Conservation (phyloP, 2,797 vertebrate genomes). For the Rallus crepitans region DNA sequence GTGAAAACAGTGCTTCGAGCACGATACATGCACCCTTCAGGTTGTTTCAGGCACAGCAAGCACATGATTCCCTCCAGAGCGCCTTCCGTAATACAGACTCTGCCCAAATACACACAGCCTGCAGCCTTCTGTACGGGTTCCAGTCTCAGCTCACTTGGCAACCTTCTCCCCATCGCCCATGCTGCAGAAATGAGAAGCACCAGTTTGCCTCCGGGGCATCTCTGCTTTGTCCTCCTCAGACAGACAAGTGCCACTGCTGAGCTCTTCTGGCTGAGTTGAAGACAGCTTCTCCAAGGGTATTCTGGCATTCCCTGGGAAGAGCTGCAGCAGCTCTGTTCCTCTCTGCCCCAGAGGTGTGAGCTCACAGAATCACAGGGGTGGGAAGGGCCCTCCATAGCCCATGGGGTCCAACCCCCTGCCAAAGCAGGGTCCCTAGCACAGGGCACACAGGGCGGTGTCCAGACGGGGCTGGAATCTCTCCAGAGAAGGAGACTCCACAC, state of each 20-base stretch:
- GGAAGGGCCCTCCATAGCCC: too few relatives aligned
- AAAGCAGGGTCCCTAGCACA: too few relatives aligned
- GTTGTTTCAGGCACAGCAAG: background rate
- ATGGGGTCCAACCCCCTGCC: too few relatives aligned
- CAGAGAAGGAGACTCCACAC: too few relatives aligned
- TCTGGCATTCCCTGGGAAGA: accelerated
- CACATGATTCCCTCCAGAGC: background rate
- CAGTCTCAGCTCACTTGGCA: background rate
- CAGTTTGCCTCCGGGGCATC: background rate
- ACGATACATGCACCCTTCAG: background rate
- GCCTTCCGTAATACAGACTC: background rate
- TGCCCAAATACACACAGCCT: background rate
- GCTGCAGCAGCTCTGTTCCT: background rate
- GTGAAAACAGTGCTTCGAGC: background rate
- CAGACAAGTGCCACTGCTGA: background rate
- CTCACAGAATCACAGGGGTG: too few relatives aligned
- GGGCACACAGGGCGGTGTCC: too few relatives aligned
- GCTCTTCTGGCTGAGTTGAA: background rate
- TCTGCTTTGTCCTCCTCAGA: background rate
- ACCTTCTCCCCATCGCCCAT: background rate
- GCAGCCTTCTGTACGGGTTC: background rate
- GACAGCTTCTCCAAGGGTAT: background rate
- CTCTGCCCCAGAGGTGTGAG: background rate
- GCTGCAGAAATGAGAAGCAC: background rate
- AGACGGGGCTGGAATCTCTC: too few relatives aligned